These are phyloP conservation scores for Mechanitis messenoides DNA, from an alignment of 2,888 invertebrate genomes.

Conservation along the genomic window DNA sequence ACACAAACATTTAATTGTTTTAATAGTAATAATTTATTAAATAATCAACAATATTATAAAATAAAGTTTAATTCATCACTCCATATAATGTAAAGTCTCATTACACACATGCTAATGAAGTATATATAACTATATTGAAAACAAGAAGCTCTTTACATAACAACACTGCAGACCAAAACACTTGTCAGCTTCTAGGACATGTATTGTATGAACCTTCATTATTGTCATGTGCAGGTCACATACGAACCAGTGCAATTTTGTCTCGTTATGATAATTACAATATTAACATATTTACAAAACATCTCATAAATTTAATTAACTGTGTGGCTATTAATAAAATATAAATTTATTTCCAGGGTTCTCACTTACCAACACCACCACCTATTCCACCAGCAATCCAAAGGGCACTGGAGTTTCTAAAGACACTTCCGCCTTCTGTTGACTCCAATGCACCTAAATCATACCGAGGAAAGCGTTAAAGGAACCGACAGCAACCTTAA, in stretches of 20 bases:
- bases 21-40: neutral
- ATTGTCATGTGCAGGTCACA: conserved; percentile 18
- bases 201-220: conserved; percentile 21
- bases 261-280: conserved; percentile 10
- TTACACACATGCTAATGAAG: conserved; percentile 15
- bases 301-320: too few relatives aligned
- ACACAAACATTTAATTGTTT: too few relatives aligned
- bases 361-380: conserved; percentile 88
- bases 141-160: conserved; percentile 25
- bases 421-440: conserved; percentile 70
- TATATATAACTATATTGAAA: conserved; percentile 14
- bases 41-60: neutral
- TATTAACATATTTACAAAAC: neutral
- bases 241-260: conserved; percentile 7
- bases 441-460: neutral
- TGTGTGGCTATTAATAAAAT: too few relatives aligned
- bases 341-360: conserved; percentile 67
- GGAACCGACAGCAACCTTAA: too few relatives aligned
- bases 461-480: conserved; percentile 14
- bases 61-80: too few relatives aligned
- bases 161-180: conserved; percentile 22
- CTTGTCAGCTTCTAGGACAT: conserved; percentile 16
- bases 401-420: conserved; percentile 79
- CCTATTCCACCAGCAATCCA: conserved; percentile 86
- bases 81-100: conserved; percentile 13